These are phyloP conservation scores for Palythoa caribaeorum DNA, from an alignment of 92 coral and sea anemone genomes.

Conservation along the genomic window DNA sequence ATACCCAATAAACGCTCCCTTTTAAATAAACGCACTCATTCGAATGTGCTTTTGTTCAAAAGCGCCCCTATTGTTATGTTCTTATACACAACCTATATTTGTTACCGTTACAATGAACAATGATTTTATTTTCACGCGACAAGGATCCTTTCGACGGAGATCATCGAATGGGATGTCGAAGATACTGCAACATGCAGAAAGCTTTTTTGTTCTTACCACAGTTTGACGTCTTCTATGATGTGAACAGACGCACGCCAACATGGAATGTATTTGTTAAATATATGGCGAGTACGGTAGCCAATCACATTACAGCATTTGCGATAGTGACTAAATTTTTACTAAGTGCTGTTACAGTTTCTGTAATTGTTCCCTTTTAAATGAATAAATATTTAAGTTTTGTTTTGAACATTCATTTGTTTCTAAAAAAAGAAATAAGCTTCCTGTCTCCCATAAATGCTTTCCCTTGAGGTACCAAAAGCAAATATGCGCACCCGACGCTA, in stretches of 20 bases:
- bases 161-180: background rate
- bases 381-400: no score
- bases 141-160: background rate
- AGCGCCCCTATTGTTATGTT: slow-evolving; percentile 5
- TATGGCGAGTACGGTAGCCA: no score
- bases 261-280: no score
- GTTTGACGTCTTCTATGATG: no score
- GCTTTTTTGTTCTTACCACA: no score
- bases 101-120: slow-evolving; percentile 16
- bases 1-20: slow-evolving; percentile 22
- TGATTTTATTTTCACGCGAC: slow-evolving; percentile 9
- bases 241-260: no score
- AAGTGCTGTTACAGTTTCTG: no score
- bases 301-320: no score
- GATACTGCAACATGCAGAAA: background rate
- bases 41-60: background rate
- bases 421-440: slow-evolving; percentile 46
- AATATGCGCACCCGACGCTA: slow-evolving; percentile 60
- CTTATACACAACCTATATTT: background rate
- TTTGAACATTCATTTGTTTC: no score
- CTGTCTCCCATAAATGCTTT: slow-evolving; percentile 69
- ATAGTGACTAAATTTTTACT: no score
- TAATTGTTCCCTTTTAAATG: no score
- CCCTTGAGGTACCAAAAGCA: slow-evolving; percentile 64
- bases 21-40: slow-evolving; percentile 22